Evolutionary conservation across 2,888 invertebrate genomes (phyloP), one percentile per base, ranked within the genome.

Genomic region (Therioaphis trifolii): DNA sequence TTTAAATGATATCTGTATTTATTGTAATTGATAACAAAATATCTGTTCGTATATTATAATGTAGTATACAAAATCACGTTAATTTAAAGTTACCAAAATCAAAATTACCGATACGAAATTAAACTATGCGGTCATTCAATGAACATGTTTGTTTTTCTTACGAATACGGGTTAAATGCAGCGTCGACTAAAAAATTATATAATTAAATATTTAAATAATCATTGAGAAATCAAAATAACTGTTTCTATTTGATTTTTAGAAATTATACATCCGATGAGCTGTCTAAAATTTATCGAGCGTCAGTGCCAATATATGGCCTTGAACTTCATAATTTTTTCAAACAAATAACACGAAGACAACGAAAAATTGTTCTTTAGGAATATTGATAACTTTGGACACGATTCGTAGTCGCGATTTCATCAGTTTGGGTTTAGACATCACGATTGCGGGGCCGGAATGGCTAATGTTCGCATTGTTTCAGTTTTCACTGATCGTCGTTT

Each of bases 371-470:
- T 4, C 14, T 0, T 5, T 35, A 0, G n/a, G 63, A 46, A 76
- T 49, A 63, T 46, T 46, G 76, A 77, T 75, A 3, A 12, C 40
- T 43, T 29, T 40, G 21, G 71, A 43, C 55, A 71, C 58, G 79
- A 29, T 9, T 14, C 43, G 49, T 27, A 21, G 35, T 72, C 46
- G 49, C 71, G 74, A 74, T 82, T 82, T 74, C 72, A 40, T 82
- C 82, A 66, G 35, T 35, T 35, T 18, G n/a, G 1, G 35, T 82
- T 63, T 63, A 27, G 71, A 61, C 71, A 71, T 58, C 58, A 46
- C 58, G 79, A 71, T 21, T 72, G 80, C 71, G 71, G 35, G 82
- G 35, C 63, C 74, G 61, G 82, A 82, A 82, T 82, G 72, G 74
- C 52, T 82, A 82, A 82, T 82, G 82, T 63, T 63, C 24, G 82